These are phyloP conservation scores for Meteorus colon DNA, from an alignment of 2,888 invertebrate genomes.

Conservation along the genomic window DNA sequence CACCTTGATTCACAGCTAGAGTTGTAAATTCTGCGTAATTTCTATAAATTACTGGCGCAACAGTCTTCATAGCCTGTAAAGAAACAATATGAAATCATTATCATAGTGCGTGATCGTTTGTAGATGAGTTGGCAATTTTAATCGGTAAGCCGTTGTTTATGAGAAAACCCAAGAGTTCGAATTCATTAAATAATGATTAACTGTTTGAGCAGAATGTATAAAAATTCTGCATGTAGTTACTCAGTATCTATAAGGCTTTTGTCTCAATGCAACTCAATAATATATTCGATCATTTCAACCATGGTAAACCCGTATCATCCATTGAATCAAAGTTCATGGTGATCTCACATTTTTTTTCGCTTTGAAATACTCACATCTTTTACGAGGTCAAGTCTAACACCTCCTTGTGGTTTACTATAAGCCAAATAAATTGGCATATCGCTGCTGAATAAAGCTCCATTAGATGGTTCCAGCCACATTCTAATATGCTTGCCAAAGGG, in stretches of 20 bases:
- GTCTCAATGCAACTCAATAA: too few species aligned
- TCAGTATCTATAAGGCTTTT: too few species aligned
- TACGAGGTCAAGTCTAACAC: neutral
- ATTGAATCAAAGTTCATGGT: neutral
- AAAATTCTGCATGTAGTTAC: too few species aligned
- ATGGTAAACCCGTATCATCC: too few species aligned
- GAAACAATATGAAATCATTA: too few species aligned
- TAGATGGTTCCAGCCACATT: conserved; percentile 45
- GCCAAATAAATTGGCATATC: conserved; percentile 36
- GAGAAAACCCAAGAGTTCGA: too few species aligned
- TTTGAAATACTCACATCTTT: neutral
- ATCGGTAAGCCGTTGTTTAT: too few species aligned
- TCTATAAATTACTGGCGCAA: neutral
- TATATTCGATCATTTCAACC: too few species aligned
- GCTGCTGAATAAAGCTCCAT: conserved; percentile 26
- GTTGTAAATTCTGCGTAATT: neutral
- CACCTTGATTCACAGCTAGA: neutral
- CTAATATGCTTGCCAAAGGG: conserved; percentile 39
- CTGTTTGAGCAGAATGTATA: too few species aligned
- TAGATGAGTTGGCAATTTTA: too few species aligned
- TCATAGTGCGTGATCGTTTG: too few species aligned
- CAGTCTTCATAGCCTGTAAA: neutral
- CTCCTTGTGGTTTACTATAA: neutral
- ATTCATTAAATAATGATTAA: too few species aligned
- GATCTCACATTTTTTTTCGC: neutral